Conservation (phyloP, 1,140 invertebrate species). For the Drosophila tristis region DNA sequence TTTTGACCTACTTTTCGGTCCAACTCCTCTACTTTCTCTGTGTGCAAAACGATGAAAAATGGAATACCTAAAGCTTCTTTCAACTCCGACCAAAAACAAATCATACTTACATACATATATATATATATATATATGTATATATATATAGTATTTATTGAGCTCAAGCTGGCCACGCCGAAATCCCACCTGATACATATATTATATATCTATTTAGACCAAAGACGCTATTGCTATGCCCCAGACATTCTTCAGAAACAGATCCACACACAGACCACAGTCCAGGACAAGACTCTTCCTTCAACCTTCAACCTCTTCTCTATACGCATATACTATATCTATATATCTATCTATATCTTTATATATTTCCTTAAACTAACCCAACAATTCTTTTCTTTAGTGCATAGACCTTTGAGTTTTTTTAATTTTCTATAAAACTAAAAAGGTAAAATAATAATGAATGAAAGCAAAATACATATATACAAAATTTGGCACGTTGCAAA, state of each 20-base stretch:
- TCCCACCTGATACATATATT: constrained; percentile 71
- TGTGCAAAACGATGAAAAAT: constrained; percentile 33
- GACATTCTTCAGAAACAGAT: constrained; percentile 6
- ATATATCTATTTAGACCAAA: constrained; percentile 55
- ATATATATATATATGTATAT: constrained; percentile 29
- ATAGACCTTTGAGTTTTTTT: constrained; percentile 55
- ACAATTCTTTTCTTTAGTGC: constrained; percentile 54
- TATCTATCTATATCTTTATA: constrained; percentile 1
- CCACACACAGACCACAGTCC: constrained; percentile 49
- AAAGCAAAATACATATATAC: constrained; percentile 12
- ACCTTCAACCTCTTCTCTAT: constrained; percentile 41
- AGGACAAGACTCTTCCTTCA: constrained; percentile 49
- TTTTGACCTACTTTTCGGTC: constrained; percentile 21
- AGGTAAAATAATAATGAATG: constrained; percentile 2
- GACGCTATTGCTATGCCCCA: constrained; percentile 60
- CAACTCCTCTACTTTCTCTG: constrained; percentile 55
- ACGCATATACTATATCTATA: constrained; percentile 25
- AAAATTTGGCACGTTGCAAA: constrained; percentile 61
- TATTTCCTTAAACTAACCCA: constrained; percentile 63
- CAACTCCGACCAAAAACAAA: constrained; percentile 70
- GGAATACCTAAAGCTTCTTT: constrained; percentile 51
- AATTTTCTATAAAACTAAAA: constrained; percentile 19
- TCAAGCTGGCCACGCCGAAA: constrained; percentile 79
- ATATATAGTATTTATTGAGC: constrained; percentile 58
- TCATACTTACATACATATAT: constrained; percentile 38